A percentile compares a stretch with the other conserved stretches of the same genome.
These are phyloP conservation scores for Drosophila teissieri DNA, from an alignment of 1,140 invertebrate species.

Conservation along the genomic window DNA sequence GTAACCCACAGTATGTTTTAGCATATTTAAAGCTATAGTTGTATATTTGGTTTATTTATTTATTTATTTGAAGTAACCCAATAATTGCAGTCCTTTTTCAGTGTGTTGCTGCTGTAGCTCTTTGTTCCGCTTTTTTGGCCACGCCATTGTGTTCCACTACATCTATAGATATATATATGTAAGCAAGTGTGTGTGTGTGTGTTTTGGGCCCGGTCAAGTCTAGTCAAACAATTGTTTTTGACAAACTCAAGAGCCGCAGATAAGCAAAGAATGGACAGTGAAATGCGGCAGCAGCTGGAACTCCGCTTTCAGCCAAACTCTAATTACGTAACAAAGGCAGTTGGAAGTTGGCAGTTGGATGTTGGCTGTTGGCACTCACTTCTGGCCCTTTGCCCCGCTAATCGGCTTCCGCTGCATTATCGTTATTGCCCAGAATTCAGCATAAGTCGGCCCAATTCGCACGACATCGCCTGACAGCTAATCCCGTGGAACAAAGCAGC, in stretches of 20 bases:
- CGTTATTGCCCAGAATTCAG: slow-evolving; percentile 26
- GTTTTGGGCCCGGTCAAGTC: slow-evolving; percentile 29
- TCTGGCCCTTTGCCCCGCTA: not conserved
- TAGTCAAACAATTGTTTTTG: slow-evolving; percentile 72
- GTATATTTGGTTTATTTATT: not conserved
- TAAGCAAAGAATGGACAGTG: slow-evolving; percentile 57
- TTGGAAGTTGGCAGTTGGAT: too few relatives aligned
- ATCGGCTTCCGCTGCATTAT: slow-evolving; percentile 41
- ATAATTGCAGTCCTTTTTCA: not conserved
- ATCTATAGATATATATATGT: not conserved
- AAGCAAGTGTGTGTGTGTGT: not conserved
- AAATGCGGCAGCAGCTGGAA: slow-evolving; percentile 23
- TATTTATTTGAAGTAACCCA: not conserved
- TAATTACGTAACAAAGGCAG: slow-evolving; percentile 27
- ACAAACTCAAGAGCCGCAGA: slow-evolving; percentile 75
- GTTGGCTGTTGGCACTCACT: not conserved
- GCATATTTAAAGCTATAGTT: too few relatives aligned
- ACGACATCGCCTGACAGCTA: slow-evolving; percentile 25
- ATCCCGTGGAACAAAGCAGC: slow-evolving; percentile 33
- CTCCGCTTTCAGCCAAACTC: slow-evolving; percentile 1
- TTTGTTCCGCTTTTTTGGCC: slow-evolving; percentile 59
- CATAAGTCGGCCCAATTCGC: slow-evolving; percentile 16
- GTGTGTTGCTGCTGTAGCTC: slow-evolving; percentile 30
- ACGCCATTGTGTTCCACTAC: slow-evolving; percentile 18
- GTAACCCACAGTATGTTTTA: too few relatives aligned